Base-by-base conservation (phyloP, 2,797 vertebrate species). In the Enteromius treurensis region DNA sequence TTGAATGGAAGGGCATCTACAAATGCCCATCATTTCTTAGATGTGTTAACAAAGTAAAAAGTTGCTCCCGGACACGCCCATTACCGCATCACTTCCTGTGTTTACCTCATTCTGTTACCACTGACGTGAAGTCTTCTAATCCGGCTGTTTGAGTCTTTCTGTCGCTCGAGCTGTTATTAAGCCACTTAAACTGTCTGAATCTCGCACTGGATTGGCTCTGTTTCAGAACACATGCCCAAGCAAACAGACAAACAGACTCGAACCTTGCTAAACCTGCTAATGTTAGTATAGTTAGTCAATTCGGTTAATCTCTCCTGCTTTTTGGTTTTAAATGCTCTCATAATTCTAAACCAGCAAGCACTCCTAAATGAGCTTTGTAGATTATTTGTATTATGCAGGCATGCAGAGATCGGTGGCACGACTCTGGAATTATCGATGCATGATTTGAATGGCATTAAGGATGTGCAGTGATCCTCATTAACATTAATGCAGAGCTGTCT, bases 81-180 rank as follows among this genome's bases (percentile, higher is more conserved):
- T 42, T 29, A n/a, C 3, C 10, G 15, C 73, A 76, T 55, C 71
- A 76, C 47, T 67, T 76, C 71, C 71, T 74, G 53, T 34, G 67
- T 70, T 64, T 32, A 37, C 55, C n/a, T 76, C 73, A 21, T 77
- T 47, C 23, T 77, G 75, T 62, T 60, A 4, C 26, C 60, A 53
- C 65, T 83, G 75, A 40, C 4, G 42, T 29, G 15, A 75, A 62
- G 47, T 32, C 29, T 37, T 84, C 40, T 84, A 84, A 73, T 84
- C 76, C 42, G 2, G 75, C 75, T 5, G 58, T 42, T 84, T n/a
- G n/a, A n/a, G 42, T 68, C 81, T 87, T 67, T 70, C 71, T 83
- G 53, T 82, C 79, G 7, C 62, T 84, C 77, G 75, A 69, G 58
- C 73, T 71, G 42, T 76, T 80, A 64, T 77, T 80, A 67, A 80